Evolutionary conservation across 2,797 vertebrate genomes (phyloP).

Genomic region (Xerus rutilus): DNA sequence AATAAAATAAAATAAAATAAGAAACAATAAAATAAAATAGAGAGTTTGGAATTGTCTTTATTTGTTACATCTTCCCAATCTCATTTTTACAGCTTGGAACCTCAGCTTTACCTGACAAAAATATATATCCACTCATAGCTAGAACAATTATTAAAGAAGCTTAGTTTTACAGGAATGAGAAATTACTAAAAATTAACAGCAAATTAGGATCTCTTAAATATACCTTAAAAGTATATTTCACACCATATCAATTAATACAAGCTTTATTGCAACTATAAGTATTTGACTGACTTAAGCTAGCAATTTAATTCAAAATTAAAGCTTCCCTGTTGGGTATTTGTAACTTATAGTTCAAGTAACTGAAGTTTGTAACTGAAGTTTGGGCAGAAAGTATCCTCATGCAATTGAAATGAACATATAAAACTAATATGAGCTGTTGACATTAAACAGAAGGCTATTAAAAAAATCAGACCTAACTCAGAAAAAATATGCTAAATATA

Average conservation of each 20-base stretch:
- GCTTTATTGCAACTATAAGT: not conserved
- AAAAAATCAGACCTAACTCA: not conserved
- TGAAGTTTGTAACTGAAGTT: not conserved
- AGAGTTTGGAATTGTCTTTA: not conserved
- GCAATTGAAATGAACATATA: not conserved
- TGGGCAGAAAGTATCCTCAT: not conserved
- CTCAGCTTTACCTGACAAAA: not conserved
- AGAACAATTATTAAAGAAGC: not conserved
- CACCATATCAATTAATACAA: not conserved
- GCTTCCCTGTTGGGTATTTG: not conserved
- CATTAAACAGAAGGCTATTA: not conserved
- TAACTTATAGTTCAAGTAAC: not conserved
- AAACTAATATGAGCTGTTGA: not conserved
- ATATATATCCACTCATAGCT: not conserved
- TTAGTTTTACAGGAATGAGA: not conserved
- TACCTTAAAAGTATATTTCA: not conserved
- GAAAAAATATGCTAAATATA: not conserved
- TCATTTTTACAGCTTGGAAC: not conserved
- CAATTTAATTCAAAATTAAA: conserved; percentile 30
- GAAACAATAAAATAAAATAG: not conserved
- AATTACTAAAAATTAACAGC: not conserved
- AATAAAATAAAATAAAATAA: not conserved
- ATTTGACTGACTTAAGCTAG: not conserved
- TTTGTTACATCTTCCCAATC: not conserved
- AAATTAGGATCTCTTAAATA: not conserved